These are phyloP conservation scores for Julus scanicus DNA, from an alignment of 2,888 invertebrate genomes.

Conservation along the genomic window DNA sequence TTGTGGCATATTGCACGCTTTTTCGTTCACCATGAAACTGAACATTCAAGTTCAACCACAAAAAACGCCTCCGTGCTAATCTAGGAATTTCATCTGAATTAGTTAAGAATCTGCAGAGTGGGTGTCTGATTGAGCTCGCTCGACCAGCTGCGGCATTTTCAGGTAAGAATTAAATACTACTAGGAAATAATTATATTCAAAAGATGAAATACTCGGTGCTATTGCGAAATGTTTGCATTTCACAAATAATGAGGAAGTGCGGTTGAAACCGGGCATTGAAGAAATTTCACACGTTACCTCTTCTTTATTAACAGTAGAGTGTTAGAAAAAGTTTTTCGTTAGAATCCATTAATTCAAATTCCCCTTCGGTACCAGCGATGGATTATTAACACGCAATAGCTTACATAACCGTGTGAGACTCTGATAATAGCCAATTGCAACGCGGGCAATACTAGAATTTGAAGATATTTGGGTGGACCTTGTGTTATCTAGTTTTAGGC, in stretches of 20 bases:
- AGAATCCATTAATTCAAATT: not conserved
- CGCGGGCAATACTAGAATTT: too few species aligned
- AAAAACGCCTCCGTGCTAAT: not conserved
- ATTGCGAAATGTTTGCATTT: conserved; percentile 22
- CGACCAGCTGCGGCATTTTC: not conserved
- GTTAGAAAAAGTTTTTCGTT: not conserved
- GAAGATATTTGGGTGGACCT: too few species aligned
- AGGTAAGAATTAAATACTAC: conserved; percentile 33
- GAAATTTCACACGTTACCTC: not conserved
- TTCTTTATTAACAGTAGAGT: not conserved
- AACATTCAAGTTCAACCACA: conserved; percentile 24
- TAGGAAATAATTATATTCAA: conserved; percentile 5
- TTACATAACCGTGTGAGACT: too few species aligned
- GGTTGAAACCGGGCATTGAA: not conserved
- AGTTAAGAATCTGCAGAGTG: conserved; percentile 25
- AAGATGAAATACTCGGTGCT: not conserved
- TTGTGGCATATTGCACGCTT: too few species aligned
- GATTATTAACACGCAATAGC: too few species aligned
- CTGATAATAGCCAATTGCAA: too few species aligned
- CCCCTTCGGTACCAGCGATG: too few species aligned
- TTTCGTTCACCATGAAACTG: not conserved
- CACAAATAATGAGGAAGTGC: conserved; percentile 33
- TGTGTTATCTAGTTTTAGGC: too few species aligned
- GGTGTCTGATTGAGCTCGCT: not conserved
- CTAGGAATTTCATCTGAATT: conserved; percentile 20